Conservation (phyloP, 2,113 vertebrate species). For the Rhadina sibilatrix region DNA sequence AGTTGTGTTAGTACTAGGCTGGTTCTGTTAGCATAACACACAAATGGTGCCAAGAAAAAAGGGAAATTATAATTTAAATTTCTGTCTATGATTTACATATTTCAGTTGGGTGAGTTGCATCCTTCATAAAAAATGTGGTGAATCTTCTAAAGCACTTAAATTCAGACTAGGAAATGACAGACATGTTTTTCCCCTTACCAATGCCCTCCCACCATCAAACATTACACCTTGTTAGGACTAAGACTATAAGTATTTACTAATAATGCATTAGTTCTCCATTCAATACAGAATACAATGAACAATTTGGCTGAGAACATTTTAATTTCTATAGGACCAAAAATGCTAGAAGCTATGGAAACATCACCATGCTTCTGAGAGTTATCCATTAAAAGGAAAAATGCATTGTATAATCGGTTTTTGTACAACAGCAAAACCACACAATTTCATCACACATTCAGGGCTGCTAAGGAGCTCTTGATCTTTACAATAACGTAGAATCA, state of each 20-base stretch:
- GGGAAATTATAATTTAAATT: neutral
- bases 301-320: neutral
- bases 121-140: neutral
- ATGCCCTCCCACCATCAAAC: neutral
- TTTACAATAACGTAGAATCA: neutral
- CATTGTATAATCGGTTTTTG: neutral
- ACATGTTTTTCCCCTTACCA: neutral
- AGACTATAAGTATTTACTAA: neutral
- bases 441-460: neutral
- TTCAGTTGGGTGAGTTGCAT: neutral
- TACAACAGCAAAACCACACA: neutral
- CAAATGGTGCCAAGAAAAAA: neutral
- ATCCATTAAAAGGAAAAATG: neutral
- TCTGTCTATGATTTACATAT: neutral
- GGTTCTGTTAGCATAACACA: neutral
- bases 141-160: neutral
- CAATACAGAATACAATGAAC: neutral
- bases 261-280: neutral
- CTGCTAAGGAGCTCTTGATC: neutral
- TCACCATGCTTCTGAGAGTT: neutral
- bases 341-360: neutral
- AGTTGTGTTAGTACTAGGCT: neutral
- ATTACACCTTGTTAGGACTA: neutral
- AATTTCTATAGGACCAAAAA: neutral
- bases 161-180: neutral